phyloP scores from a whole-genome alignment of 2,113 vertebrate genomes.

The Stegastes partitus region DNA sequence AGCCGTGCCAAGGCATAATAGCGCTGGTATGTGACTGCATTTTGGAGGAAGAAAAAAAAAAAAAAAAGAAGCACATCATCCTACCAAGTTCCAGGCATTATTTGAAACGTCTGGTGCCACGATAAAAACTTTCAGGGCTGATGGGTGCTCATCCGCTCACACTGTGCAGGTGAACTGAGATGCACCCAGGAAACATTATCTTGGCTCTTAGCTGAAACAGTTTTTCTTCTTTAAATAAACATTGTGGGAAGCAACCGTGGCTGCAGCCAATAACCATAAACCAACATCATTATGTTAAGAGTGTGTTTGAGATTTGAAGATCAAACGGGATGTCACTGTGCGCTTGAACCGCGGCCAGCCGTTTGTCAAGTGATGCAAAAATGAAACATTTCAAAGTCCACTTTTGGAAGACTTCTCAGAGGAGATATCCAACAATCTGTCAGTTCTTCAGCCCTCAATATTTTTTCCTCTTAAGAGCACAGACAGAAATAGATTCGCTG shows the following conservation, averaged over 20 bases:
- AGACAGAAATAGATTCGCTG: slow-evolving; percentile 26
- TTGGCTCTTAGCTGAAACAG: slow-evolving; percentile 47
- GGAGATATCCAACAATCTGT: slow-evolving; percentile 22
- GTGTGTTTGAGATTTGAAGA: slow-evolving; percentile 69
- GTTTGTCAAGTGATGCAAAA: slow-evolving; percentile 54
- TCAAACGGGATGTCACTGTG: slow-evolving; percentile 73
- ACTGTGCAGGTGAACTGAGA: slow-evolving; percentile 71
- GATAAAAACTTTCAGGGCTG: background rate
- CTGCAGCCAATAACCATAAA: slow-evolving; percentile 71
- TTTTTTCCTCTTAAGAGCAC: slow-evolving; percentile 24
- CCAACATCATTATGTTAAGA: slow-evolving; percentile 70
- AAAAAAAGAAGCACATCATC: slow-evolving; percentile 2
- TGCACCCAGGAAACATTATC: slow-evolving; percentile 43
- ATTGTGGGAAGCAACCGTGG: slow-evolving; percentile 61
- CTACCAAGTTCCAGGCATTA: slow-evolving; percentile 37
- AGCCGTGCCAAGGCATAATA: slow-evolving; percentile 36
- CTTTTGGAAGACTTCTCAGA: slow-evolving; percentile 43
- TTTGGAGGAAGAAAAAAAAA: background rate
- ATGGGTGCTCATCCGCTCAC: slow-evolving; percentile 53
- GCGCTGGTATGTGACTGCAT: background rate
- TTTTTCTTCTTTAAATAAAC: slow-evolving; percentile 75
- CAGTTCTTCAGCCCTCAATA: slow-evolving; percentile 17
- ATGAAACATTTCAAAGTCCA: slow-evolving; percentile 30
- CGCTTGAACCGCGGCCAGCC: slow-evolving; percentile 55
- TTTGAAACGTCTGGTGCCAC: slow-evolving; percentile 36